These are phyloP conservation scores for Cheilosia soror DNA, from an alignment of 2,888 invertebrate genomes.

Conservation along the genomic window DNA sequence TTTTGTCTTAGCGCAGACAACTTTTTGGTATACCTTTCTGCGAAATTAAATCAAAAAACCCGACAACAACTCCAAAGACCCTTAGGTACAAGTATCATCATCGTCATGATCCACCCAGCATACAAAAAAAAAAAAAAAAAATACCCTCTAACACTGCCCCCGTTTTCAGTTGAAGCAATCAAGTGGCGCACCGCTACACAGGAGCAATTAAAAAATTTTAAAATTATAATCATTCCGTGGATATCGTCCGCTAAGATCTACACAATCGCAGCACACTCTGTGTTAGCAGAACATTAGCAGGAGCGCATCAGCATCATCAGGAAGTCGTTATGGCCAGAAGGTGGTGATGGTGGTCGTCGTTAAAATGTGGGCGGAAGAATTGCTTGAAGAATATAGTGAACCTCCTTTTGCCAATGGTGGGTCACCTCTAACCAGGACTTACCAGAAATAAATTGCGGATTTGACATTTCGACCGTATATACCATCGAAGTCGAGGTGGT, in stretches of 20 bases:
- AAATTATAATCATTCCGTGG: slow-evolving; percentile 68
- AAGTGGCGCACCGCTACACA: slow-evolving; percentile 50
- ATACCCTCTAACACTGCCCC: slow-evolving; percentile 67
- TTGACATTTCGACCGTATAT: slow-evolving; percentile 54
- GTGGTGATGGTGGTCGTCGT: slow-evolving; percentile 30
- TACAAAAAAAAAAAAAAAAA: slow-evolving; percentile 20
- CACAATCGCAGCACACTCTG: slow-evolving; percentile 59
- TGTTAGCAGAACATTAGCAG: slow-evolving; percentile 74
- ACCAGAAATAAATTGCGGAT: slow-evolving; percentile 65
- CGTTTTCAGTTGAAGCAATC: slow-evolving; percentile 39
- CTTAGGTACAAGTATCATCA: slow-evolving; percentile 70
- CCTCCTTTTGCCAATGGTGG: slow-evolving; percentile 33
- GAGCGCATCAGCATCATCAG: slow-evolving; percentile 74
- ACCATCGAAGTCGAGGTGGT: slow-evolving; percentile 35
- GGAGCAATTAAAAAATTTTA: slow-evolving; percentile 73
- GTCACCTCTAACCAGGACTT: slow-evolving; percentile 45
- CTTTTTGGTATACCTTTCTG: slow-evolving; percentile 56
- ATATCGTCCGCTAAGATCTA: slow-evolving; percentile 66
- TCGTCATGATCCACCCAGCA: slow-evolving; percentile 56
- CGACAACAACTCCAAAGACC: slow-evolving; percentile 65
- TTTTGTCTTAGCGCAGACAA: slow-evolving; percentile 4
- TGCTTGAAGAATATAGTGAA: slow-evolving; percentile 1
- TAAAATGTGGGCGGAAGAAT: slow-evolving; percentile 45
- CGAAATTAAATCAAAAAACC: slow-evolving; percentile 74
- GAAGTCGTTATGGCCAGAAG: slow-evolving; percentile 73